Conservation (phyloP, 2,797 vertebrate species). For the Agapornis canus region DNA sequence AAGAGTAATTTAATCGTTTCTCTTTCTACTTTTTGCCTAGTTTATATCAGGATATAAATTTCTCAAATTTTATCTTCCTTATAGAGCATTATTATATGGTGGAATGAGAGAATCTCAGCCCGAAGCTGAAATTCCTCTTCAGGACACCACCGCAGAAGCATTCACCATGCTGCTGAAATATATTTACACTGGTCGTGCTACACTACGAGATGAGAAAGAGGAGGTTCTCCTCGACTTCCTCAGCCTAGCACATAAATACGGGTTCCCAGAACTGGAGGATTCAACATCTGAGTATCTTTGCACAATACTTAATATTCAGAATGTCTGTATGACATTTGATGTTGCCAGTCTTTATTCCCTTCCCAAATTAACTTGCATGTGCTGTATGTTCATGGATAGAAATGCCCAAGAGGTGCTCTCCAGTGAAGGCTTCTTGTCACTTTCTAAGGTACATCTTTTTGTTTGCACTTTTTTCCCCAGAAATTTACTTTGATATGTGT, state of each 20-base stretch:
- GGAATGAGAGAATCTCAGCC: slow-evolving; percentile 96
- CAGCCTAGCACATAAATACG: slow-evolving; percentile 94
- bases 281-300: slow-evolving; percentile 96
- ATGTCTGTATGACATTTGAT: slow-evolving; percentile 96
- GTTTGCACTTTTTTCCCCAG: not conserved
- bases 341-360: slow-evolving; percentile 95
- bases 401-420: slow-evolving; percentile 91
- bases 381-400: slow-evolving; percentile 94
- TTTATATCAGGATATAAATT: not conserved
- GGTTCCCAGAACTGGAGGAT: slow-evolving; percentile 94
- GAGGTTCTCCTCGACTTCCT: slow-evolving; percentile 95
- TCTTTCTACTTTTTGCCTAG: not conserved
- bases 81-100: slow-evolving; percentile 91
- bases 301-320: slow-evolving; percentile 92
- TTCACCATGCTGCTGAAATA: slow-evolving; percentile 96
- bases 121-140: slow-evolving; percentile 92
- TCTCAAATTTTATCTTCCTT: not conserved
- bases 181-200: slow-evolving; percentile 95
- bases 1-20: not conserved
- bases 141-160: slow-evolving; percentile 93
- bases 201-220: slow-evolving; percentile 90
- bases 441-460: slow-evolving; percentile 87
- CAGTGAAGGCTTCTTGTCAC: slow-evolving; percentile 90
- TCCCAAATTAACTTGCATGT: slow-evolving; percentile 87
- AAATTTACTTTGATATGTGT: not conserved